Percentiles rank a stretch among this genome's conserved stretches.
phyloP scores from a whole-genome alignment of 2,888 invertebrate genomes.

The Archips crataeganus region DNA sequence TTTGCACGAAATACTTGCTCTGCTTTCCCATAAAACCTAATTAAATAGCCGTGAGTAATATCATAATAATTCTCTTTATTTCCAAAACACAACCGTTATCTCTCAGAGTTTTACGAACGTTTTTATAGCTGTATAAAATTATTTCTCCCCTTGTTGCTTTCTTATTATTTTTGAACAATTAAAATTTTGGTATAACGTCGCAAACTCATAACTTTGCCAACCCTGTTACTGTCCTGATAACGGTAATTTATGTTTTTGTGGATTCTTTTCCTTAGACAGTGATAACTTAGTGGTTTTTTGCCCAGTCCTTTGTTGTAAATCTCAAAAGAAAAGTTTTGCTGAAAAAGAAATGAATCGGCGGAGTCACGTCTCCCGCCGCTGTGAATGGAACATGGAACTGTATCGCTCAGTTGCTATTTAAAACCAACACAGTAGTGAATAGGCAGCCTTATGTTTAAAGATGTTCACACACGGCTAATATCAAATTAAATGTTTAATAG shows the following conservation, averaged over 20 bases:
- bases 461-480: background rate
- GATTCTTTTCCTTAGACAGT: conserved; percentile 41
- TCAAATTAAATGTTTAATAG: background rate
- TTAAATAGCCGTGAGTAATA: conserved; percentile 32
- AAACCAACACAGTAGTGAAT: background rate
- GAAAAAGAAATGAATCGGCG: conserved; percentile 28
- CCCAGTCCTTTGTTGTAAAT: conserved; percentile 38
- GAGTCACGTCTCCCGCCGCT: conserved; percentile 26
- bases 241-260: conserved; percentile 37
- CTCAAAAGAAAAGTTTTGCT: conserved; percentile 35
- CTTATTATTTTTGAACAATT: conserved; percentile 53
- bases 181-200: conserved; percentile 47
- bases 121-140: conserved; percentile 47
- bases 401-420: conserved; percentile 7
- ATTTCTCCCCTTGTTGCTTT: conserved; percentile 45
- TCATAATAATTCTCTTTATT: conserved; percentile 48
- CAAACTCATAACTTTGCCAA: conserved; percentile 43
- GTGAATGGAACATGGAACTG: conserved; percentile 14
- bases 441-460: background rate
- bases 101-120: conserved; percentile 44
- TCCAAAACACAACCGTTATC: conserved; percentile 46
- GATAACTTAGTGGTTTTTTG: conserved; percentile 37
- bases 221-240: conserved; percentile 40
- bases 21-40: conserved; percentile 27
- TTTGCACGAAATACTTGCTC: background rate